Evolutionary conservation across 2,113 vertebrate genomes (phyloP).

Genomic region (Electrona antarctica): DNA sequence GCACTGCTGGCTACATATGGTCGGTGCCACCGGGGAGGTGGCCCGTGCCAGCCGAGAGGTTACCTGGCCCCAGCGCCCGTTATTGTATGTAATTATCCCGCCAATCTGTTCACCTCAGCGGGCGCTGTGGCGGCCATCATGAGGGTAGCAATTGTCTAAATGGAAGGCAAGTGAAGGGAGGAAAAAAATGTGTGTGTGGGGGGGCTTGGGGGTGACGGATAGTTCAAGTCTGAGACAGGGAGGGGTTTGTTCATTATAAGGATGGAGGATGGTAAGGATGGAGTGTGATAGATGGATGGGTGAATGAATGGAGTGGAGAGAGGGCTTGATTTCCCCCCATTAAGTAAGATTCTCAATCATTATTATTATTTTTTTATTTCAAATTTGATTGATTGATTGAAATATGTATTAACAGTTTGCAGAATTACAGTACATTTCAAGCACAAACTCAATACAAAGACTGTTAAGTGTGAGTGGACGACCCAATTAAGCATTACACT

Average conservation of each 20-base stretch:
- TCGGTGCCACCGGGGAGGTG: conserved; percentile 90
- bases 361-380: too few species aligned
- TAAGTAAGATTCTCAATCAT: conserved; percentile 51
- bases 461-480: too few species aligned
- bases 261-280: conserved; percentile 21
- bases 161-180: conserved; percentile 48
- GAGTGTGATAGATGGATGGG: neutral
- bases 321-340: conserved; percentile 59
- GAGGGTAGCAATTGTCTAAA: conserved; percentile 91
- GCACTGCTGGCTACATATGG: conserved; percentile 86
- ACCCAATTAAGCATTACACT: too few species aligned
- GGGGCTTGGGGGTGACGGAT: conserved; percentile 33
- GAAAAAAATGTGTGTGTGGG: too few species aligned
- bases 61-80: conserved; percentile 89
- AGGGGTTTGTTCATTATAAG: conserved; percentile 56
- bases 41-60: conserved; percentile 91
- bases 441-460: too few species aligned
- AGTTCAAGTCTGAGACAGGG: conserved; percentile 63
- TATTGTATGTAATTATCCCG: conserved; percentile 98
- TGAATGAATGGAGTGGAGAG: conserved; percentile 39
- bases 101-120: conserved; percentile 99
- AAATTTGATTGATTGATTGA: too few species aligned
- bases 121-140: conserved; percentile 91
- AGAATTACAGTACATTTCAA: too few species aligned
- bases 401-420: too few species aligned